Percentiles rank a stretch among this genome's conserved stretches.
phyloP scores from a whole-genome alignment of 2,888 invertebrate genomes.

The Rhaphigaster nebulosa region DNA sequence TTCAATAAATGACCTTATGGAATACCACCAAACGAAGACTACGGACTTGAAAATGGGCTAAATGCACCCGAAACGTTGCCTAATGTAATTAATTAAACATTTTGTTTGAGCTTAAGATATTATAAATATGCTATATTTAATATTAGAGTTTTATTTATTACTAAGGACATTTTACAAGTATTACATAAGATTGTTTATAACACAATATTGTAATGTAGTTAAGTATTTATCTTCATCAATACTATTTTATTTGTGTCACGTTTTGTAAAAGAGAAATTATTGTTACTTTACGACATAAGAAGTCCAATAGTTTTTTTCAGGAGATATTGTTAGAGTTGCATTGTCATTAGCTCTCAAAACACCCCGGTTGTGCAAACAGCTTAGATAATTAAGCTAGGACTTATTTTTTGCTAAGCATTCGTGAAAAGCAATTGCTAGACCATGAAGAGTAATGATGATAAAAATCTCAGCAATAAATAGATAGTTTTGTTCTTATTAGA shows the following conservation, averaged over 20 bases:
- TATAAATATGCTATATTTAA: too few relatives aligned
- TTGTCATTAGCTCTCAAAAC: slow-evolving; percentile 7
- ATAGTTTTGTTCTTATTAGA: neutral
- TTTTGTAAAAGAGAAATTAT: slow-evolving; percentile 14
- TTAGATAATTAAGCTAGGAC: slow-evolving; percentile 15
- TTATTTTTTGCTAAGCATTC: neutral
- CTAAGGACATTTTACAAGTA: neutral
- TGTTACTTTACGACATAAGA: neutral
- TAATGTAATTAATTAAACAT: too few relatives aligned
- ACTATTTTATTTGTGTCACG: neutral
- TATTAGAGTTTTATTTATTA: too few relatives aligned
- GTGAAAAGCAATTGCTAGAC: slow-evolving; percentile 6
- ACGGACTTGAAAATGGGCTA: too few relatives aligned
- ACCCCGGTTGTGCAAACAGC: neutral
- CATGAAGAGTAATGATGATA: neutral
- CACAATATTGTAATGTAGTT: neutral
- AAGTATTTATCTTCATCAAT: neutral
- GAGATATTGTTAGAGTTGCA: slow-evolving; percentile 12
- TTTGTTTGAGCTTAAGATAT: too few relatives aligned
- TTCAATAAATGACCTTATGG: too few relatives aligned
- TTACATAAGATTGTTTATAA: neutral
- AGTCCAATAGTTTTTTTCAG: neutral
- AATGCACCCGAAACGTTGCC: too few relatives aligned
- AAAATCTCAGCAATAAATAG: neutral
- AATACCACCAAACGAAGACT: too few relatives aligned